These are phyloP conservation scores for Nesogale talazaci DNA, from an alignment of 2,113 vertebrate genomes.

Conservation along the genomic window DNA sequence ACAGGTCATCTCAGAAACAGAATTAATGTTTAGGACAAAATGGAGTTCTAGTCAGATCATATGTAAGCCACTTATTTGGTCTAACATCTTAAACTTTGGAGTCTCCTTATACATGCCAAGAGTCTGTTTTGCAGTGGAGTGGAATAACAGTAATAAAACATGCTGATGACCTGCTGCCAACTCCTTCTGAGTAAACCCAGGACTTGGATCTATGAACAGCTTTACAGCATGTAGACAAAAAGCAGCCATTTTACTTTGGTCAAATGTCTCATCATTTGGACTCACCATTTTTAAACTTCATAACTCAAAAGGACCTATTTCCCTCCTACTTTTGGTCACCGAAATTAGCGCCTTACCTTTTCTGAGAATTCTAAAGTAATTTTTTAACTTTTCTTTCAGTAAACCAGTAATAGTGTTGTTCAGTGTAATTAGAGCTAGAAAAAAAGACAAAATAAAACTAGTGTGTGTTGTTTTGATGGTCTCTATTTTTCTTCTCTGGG, in stretches of 20 bases:
- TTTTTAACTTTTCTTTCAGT: constrained; percentile 23
- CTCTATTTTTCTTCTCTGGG: no score
- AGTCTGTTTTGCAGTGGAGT: background rate
- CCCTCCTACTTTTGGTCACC: background rate
- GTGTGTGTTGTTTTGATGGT: background rate
- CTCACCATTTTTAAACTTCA: background rate
- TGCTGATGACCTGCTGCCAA: background rate
- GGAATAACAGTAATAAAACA: background rate
- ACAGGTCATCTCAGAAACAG: background rate
- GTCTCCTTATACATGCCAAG: background rate
- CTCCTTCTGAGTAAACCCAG: background rate
- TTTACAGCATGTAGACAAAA: no score
- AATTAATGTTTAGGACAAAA: background rate
- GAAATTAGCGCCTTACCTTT: background rate
- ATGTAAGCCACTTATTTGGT: background rate
- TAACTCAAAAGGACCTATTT: constrained; percentile 30
- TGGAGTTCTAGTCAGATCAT: background rate
- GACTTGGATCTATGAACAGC: background rate
- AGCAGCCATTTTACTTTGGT: background rate
- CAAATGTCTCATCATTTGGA: background rate
- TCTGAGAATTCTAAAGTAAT: constrained; percentile 23
- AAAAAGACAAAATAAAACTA: background rate
- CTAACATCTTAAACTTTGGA: background rate
- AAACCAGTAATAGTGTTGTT: background rate
- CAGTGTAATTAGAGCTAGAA: constrained; percentile 3